These are phyloP conservation scores for Brotula barbata DNA, from an alignment of 2,797 vertebrate species.

Conservation along the genomic window DNA sequence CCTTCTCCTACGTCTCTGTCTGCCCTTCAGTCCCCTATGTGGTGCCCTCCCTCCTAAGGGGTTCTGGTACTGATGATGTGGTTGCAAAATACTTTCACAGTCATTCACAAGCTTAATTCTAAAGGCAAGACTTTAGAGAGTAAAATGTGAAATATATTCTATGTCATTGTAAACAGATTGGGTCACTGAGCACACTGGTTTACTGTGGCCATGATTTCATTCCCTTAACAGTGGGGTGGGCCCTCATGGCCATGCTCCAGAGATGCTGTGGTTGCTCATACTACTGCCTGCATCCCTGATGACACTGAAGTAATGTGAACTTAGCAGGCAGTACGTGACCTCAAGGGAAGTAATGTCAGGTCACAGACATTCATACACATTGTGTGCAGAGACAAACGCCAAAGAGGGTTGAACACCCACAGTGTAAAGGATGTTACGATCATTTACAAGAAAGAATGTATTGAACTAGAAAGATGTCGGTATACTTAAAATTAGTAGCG, in stretches of 20 bases:
- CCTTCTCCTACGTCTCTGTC: slow-evolving; percentile 20
- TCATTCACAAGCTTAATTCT: too few species aligned
- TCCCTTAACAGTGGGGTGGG: background rate
- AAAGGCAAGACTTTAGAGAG: too few species aligned
- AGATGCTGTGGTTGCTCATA: background rate
- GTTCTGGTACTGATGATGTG: background rate
- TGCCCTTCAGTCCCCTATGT: slow-evolving; percentile 25
- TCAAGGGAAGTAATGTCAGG: slow-evolving; percentile 24
- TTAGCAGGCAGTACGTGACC: slow-evolving; percentile 20
- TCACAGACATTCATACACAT: slow-evolving; percentile 19
- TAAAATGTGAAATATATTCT: too few species aligned
- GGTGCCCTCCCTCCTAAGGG: slow-evolving; percentile 32
- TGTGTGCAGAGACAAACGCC: slow-evolving; percentile 15
- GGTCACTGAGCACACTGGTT: background rate
- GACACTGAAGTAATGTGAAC: slow-evolving; percentile 15
- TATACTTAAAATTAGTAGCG: background rate
- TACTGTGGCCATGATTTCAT: background rate
- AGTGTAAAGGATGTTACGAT: slow-evolving; percentile 19
- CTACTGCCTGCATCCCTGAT: slow-evolving; percentile 5
- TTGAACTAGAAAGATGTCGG: slow-evolving; percentile 8
- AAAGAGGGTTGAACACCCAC: slow-evolving; percentile 29
- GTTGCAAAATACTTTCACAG: background rate
- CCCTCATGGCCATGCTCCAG: background rate
- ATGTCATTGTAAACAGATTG: background rate
- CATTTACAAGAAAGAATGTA: slow-evolving; percentile 4